phyloP scores from a whole-genome alignment of 53 echinoderm and acorn worm species.

The Actinopyga echinites region DNA sequence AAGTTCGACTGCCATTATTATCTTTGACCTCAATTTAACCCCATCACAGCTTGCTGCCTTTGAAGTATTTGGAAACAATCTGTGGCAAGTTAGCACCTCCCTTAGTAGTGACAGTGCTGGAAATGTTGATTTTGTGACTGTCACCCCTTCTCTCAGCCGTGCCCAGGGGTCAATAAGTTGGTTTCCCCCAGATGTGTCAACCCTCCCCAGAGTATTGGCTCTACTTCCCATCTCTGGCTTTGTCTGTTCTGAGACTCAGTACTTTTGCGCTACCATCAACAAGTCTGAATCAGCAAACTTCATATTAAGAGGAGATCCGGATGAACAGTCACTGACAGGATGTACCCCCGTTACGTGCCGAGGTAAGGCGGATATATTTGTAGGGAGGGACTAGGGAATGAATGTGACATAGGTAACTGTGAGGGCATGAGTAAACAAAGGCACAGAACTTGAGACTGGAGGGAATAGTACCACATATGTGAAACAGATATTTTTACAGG shows the following conservation, averaged over 20 bases:
- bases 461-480: too few species aligned
- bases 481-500: too few species aligned
- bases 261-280: slow-evolving; percentile 75
- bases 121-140: not conserved
- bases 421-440: too few species aligned
- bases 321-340: slow-evolving; percentile 57
- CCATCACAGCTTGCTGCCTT: slow-evolving; percentile 50
- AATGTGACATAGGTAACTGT: too few species aligned
- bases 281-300: slow-evolving; percentile 61
- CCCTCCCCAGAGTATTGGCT: slow-evolving; percentile 46
- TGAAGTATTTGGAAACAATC: slow-evolving; percentile 56
- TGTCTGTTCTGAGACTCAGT: slow-evolving; percentile 60
- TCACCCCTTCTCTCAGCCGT: slow-evolving; percentile 34
- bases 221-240: slow-evolving; percentile 36
- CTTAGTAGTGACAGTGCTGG: slow-evolving; percentile 49
- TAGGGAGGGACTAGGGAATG: too few species aligned
- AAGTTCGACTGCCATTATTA: slow-evolving; percentile 20
- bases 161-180: slow-evolving; percentile 63
- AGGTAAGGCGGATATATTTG: slow-evolving; percentile 43
- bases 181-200: slow-evolving; percentile 58
- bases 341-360: slow-evolving; percentile 69
- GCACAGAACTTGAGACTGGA: too few species aligned
- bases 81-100: slow-evolving; percentile 74
- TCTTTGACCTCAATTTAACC: slow-evolving; percentile 72
- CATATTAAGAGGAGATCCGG: slow-evolving; percentile 62